Base-by-base conservation (phyloP, 2,113 vertebrate genomes). In the Electrona antarctica region DNA sequence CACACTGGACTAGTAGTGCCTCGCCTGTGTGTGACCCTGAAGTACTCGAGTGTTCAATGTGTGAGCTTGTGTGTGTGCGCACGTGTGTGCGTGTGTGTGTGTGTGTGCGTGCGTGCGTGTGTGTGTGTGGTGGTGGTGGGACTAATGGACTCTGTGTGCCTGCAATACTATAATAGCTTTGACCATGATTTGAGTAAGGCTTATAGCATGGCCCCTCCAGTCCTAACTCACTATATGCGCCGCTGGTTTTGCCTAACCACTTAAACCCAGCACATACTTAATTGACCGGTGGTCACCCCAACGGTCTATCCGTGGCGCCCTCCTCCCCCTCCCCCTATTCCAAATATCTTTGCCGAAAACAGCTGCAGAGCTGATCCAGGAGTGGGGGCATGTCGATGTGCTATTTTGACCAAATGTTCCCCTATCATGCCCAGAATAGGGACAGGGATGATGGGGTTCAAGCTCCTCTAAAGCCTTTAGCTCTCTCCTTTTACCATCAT, bases 121-220 rank as follows among this genome's bases (percentile, higher is more conserved):
- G 69, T 50, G 52, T 41, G 61, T 68, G 62, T 6, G 60, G 62
- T 67, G 75, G 77, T 51, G 41, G 4, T 4, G 28, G 46, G 47
- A 81, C 67, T 81, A 29, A 72, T 71, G 33, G 62, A 81, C 66
- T 33, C 49, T 78, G 63, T 83, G 71, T 66, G 73, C 56, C 79
- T 55, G 70, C 74, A 67, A 78, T 87, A 77, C 84, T 73, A 75
- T 76, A 76, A 77, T 79, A 86, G 83, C 87, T 89, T 88, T 84
- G 88, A 83, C 88, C 85, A 65, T 85, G 8, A 83, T 89, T 82
- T 61, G 77, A 88, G 71, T 71, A 78, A 75, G 81, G 71, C 73
- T 69, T 21, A 21, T 54, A 60, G 71, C 64, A 52, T 77, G 67
- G 71, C 81, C 60, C 67, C 51, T 51, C 77, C 21, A 21, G 21